phyloP scores from a whole-genome alignment of 2,113 vertebrate genomes.

The Macroglossus sobrinus region DNA sequence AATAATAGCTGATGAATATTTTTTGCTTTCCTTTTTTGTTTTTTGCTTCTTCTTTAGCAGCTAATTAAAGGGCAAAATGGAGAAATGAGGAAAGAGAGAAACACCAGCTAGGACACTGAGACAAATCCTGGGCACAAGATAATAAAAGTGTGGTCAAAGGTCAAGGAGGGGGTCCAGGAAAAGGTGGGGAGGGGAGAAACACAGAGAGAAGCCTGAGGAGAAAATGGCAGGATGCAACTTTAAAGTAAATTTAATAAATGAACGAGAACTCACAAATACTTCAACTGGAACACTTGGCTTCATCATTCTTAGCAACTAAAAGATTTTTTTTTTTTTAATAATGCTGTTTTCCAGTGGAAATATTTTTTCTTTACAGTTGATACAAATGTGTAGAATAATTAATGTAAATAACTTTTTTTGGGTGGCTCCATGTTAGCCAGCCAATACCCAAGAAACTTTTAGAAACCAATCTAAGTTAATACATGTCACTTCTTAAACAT shows the following conservation, averaged over 20 bases:
- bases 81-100: not conserved
- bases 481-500: constrained; percentile 13
- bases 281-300: not conserved
- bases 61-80: not conserved
- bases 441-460: not conserved
- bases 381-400: not conserved
- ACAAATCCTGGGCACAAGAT: no score
- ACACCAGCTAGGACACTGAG: not conserved
- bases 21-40: not conserved
- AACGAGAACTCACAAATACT: not conserved
- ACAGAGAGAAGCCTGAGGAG: not conserved
- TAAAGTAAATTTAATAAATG: not conserved
- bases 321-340: not conserved
- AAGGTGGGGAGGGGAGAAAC: not conserved
- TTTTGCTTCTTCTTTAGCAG: not conserved
- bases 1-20: not conserved
- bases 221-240: not conserved
- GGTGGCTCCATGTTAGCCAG: not conserved
- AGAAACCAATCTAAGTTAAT: not conserved
- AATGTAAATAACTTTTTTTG: not conserved
- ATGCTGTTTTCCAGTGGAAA: not conserved
- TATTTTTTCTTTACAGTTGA: not conserved
- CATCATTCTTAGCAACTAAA: not conserved
- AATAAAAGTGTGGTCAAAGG: not conserved
- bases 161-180: not conserved